These are phyloP conservation scores for Myotis brandtii DNA, from an alignment of 2,113 vertebrate species.

Conservation along the genomic window DNA sequence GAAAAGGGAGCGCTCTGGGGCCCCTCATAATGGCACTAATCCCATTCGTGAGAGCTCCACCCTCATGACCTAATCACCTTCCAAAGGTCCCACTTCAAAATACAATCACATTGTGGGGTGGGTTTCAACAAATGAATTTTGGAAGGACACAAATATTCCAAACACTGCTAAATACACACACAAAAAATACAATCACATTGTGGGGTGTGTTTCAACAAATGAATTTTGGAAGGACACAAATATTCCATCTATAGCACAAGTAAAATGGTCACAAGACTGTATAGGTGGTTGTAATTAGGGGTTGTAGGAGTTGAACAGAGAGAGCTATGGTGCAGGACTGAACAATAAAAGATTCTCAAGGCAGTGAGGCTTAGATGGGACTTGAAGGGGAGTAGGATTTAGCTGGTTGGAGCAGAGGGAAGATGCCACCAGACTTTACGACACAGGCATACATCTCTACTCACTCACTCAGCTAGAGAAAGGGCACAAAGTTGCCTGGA, in stretches of 20 bases:
- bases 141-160: not conserved
- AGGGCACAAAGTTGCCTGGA: not conserved
- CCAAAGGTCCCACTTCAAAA: not conserved
- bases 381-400: not conserved
- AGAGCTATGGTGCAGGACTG: not conserved
- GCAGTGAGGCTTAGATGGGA: not conserved
- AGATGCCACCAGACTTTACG: not conserved
- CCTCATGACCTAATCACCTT: not conserved
- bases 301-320: not conserved
- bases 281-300: not conserved
- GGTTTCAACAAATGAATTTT: not conserved
- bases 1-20: accelerated
- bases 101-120: not conserved
- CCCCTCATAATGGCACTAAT: not conserved
- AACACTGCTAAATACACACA: not conserved
- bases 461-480: not conserved
- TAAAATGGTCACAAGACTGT: not conserved
- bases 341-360: not conserved
- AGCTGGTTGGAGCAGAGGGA: not conserved
- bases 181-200: not conserved
- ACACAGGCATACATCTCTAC: not conserved
- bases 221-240: not conserved
- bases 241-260: not conserved
- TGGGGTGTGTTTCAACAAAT: not conserved
- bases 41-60: not conserved